Conservation (phyloP, 2,888 invertebrate genomes). For the Clunio marinus region DNA sequence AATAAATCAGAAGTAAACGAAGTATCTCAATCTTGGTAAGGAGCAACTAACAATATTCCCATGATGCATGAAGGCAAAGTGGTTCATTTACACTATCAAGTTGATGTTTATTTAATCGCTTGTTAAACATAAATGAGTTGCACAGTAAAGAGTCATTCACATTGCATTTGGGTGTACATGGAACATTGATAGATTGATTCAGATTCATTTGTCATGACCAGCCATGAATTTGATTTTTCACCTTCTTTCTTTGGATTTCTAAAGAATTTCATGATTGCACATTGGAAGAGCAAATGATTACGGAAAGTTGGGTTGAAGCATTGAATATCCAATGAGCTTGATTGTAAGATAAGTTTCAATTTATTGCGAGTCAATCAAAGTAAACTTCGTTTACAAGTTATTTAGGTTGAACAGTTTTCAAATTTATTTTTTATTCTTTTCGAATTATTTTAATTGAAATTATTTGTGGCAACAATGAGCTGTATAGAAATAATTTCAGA, state of each 20-base stretch:
- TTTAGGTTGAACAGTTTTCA: too few relatives aligned
- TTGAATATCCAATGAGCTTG: too few relatives aligned
- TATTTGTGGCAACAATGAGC: too few relatives aligned
- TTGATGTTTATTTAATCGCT: conserved; percentile 28
- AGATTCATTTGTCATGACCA: not conserved
- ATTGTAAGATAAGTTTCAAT: too few relatives aligned
- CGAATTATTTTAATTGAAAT: too few relatives aligned
- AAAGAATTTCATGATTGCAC: not conserved
- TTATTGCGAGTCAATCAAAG: too few relatives aligned
- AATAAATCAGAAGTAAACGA: conserved; percentile 5
- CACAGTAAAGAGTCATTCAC: not conserved
- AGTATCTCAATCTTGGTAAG: not conserved
- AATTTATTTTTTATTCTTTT: too few relatives aligned
- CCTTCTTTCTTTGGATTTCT: not conserved
- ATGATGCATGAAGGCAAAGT: not conserved
- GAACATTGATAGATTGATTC: conserved; percentile 17
- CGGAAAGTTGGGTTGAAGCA: too few relatives aligned
- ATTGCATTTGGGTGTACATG: not conserved
- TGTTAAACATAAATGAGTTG: conserved; percentile 17
- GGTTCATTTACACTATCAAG: conserved; percentile 15
- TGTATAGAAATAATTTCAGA: too few relatives aligned
- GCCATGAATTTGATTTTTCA: not conserved
- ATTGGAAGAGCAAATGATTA: too few relatives aligned
- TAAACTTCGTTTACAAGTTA: too few relatives aligned
- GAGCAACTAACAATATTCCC: conserved; percentile 2